A percentile compares a stretch with the other conserved stretches of the same genome.
phyloP scores from a whole-genome alignment of 2,113 vertebrate genomes.

The Sinocyclocheilus anophthalmus region DNA sequence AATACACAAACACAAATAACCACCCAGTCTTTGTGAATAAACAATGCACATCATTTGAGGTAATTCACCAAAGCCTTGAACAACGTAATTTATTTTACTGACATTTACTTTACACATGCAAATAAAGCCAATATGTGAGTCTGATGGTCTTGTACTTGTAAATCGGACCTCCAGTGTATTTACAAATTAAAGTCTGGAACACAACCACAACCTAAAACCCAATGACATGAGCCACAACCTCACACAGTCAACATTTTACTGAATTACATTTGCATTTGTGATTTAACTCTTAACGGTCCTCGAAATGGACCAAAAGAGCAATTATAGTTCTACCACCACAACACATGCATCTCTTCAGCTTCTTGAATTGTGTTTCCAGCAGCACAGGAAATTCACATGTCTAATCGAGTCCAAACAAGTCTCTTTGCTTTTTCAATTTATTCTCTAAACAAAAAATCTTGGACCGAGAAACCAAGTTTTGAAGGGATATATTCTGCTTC shows the following conservation, averaged over 20 bases:
- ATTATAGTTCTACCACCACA: background rate
- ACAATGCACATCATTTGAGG: background rate
- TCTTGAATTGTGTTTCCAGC: background rate
- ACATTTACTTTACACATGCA: constrained; percentile 42
- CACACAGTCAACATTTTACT: background rate
- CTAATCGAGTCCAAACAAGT: background rate
- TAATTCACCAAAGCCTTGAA: background rate
- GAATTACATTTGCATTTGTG: background rate
- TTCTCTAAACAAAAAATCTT: background rate
- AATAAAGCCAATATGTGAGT: constrained; percentile 1
- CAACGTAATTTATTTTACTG: background rate
- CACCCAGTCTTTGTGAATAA: constrained; percentile 30
- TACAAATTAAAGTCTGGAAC: background rate
- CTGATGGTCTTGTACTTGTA: background rate
- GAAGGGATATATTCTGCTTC: background rate
- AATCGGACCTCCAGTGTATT: background rate
- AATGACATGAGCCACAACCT: background rate
- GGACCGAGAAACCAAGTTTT: background rate
- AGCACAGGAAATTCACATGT: background rate
- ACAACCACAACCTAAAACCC: background rate
- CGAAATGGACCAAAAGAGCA: background rate
- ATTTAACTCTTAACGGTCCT: background rate
- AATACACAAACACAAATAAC: constrained; percentile 12
- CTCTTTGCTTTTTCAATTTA: background rate
- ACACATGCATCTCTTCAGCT: background rate